Evolutionary conservation across 2,888 invertebrate genomes (phyloP).

Genomic region (Zygogramma bicolorata): DNA sequence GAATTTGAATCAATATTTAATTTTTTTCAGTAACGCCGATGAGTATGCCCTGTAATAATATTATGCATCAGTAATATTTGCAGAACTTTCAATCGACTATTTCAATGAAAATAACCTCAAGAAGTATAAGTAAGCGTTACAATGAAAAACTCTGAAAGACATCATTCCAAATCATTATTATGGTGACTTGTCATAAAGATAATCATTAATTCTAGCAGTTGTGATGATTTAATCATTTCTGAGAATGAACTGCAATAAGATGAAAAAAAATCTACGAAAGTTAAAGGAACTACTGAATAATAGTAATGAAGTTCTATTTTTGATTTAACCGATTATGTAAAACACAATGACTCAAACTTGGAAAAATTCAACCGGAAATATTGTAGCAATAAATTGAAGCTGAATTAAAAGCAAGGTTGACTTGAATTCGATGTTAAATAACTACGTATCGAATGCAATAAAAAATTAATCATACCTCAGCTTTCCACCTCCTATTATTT

Average conservation of each 20-base stretch:
- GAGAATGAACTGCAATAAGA: neutral
- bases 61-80: too few species aligned
- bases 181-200: neutral
- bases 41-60: too few species aligned
- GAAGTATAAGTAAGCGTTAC: neutral
- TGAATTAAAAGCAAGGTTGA: constrained; percentile 40
- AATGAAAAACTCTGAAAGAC: neutral
- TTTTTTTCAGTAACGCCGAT: too few species aligned
- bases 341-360: constrained; percentile 45
- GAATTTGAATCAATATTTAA: too few species aligned
- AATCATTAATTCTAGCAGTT: neutral
- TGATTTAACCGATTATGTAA: neutral
- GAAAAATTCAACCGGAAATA: constrained; percentile 45
- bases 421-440: neutral
- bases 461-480: too few species aligned
- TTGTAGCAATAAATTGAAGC: constrained; percentile 26
- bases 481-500: too few species aligned
- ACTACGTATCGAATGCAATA: too few species aligned
- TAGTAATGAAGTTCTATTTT: constrained; percentile 12
- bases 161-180: neutral
- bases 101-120: neutral
- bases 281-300: constrained; percentile 26
- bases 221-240: neutral
- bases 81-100: too few species aligned
- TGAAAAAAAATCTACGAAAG: neutral